Base-by-base conservation (phyloP, 2,888 invertebrate genomes). In the Diachrysia chrysitis region DNA sequence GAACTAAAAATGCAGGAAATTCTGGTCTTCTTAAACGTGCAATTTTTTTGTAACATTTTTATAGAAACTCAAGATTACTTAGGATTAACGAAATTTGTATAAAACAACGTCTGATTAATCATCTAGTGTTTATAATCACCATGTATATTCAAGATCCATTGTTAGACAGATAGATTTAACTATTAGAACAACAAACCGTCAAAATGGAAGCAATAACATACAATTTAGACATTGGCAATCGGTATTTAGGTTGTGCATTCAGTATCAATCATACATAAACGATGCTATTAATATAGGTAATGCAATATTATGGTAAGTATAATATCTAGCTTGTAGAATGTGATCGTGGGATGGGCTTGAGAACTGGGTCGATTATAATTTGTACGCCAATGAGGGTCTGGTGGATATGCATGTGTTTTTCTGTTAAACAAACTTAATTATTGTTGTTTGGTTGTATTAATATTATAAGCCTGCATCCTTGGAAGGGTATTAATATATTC, bases 301-400 rank as follows among this genome's bases (percentile, higher is more conserved):
- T 62, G 71, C 69, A 72, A 69, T 63, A 66, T 37, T 37, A 37
- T 16, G 63, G 65, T 70, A 55, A 58, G 63, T 56, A 57, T 51
- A 62, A 56, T 21, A 35, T 21, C 68, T 69, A 73, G 76, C 69
- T 68, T 69, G 75, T 82, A 83, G 85, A 86, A 85, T 84, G 87
- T 80, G 76, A 82, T 76, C 83, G 84, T 87, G 86, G 87, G 87
- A 87, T 87, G 87, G 85, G 83, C 86, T 68, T 87, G 87, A 63
- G 87, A 87, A 87, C 79, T 78, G 72, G 87, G 87, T 81, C 86
- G 81, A 42, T 76, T 71, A 76, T 80, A 79, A 81, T 79, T 76
- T 78, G 71, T 73, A 61, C 53, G 54, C 5, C 25, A 25, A 25
- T 62, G 25, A 71, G 64, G 68, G 63, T 69, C 55, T 56, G 17